Evolutionary conservation across 2,888 invertebrate genomes (phyloP).

Genomic region (Panzeria rudis): DNA sequence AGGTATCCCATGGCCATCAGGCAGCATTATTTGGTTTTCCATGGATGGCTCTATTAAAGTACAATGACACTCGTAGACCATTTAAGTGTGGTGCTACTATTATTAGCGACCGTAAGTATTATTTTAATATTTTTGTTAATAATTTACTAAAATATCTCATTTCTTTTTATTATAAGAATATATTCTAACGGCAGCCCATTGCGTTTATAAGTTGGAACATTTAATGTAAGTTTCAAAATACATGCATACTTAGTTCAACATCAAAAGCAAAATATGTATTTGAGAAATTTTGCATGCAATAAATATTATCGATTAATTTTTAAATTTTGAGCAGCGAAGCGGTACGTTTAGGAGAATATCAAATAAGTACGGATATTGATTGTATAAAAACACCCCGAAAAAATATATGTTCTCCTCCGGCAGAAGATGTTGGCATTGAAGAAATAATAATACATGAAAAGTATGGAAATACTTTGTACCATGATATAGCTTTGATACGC

Average conservation of each 20-base stretch:
- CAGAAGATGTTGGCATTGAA: slow-evolving; percentile 76
- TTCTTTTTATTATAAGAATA: slow-evolving; percentile 69
- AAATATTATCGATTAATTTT: background rate
- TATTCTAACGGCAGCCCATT: slow-evolving; percentile 79
- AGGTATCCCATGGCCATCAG: slow-evolving; percentile 86
- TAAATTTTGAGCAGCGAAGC: slow-evolving; percentile 67
- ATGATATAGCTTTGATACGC: slow-evolving; percentile 79
- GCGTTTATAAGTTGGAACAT: slow-evolving; percentile 72
- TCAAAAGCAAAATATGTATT: too few species aligned
- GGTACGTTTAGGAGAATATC: slow-evolving; percentile 78
- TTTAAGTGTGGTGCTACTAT: slow-evolving; percentile 82
- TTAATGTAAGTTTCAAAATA: slow-evolving; percentile 74
- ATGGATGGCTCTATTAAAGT: slow-evolving; percentile 90
- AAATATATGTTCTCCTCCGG: slow-evolving; percentile 77
- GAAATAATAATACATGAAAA: slow-evolving; percentile 73
- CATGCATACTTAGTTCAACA: too few species aligned
- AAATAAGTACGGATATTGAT: slow-evolving; percentile 76
- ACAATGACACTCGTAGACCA: slow-evolving; percentile 79
- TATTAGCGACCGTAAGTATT: slow-evolving; percentile 78
- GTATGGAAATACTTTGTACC: slow-evolving; percentile 50
- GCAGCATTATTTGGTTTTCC: slow-evolving; percentile 88
- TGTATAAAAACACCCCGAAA: slow-evolving; percentile 75
- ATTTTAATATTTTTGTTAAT: slow-evolving; percentile 62
- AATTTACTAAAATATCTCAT: background rate
- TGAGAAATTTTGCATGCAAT: too few species aligned